Base-by-base conservation (phyloP, 2,888 invertebrate genomes). In the Pandemis heparana region DNA sequence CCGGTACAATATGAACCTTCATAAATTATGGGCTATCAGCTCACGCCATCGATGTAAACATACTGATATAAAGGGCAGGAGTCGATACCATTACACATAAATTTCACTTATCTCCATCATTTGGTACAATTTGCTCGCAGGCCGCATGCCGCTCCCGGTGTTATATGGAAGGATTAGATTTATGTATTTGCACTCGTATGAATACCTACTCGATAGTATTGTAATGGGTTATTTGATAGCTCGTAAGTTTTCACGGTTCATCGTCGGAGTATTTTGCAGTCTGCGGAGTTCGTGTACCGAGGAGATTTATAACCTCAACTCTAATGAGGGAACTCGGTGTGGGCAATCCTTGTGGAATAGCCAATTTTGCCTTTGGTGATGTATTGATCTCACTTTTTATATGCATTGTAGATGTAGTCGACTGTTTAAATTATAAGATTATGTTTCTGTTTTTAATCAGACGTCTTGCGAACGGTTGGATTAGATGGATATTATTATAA, bases 21-120 rank as follows among this genome's bases (percentile, higher is more conserved):
- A 90, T 90, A 89, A 90, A 90, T 90, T 83, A 81, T 43, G 41
- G 75, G 70, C 76, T 89, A 90, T 90, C 90, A 86, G 78, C 80
- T 81, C 81, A 79, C 83, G 83, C 82, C 84, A 90, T 90, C 89
- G 85, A 88, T 89, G 82, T 88, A 88, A 89, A 90, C 88, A 87
- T 84, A 89, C 86, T 85, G 89, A 90, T 89, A 86, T 83, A 85
- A 87, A 86, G 90, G 90, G 83, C 88, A 87, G 80, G 82, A 90
- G 89, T 89, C 89, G 90, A 88, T 90, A 89, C 90, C 89, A 87
- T 89, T 90, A 87, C 86, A 87, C 91, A 91, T 91, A 91, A 91
- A 91, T 91, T 90, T 85, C 86, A 89, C 87, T 90, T 91, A 91
- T 91, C 91, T 90, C 80, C 79, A 81, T 87, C 87, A 86, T 88